Conservation (phyloP, 2,113 vertebrate genomes). For the Forbesichthys agassizii region DNA sequence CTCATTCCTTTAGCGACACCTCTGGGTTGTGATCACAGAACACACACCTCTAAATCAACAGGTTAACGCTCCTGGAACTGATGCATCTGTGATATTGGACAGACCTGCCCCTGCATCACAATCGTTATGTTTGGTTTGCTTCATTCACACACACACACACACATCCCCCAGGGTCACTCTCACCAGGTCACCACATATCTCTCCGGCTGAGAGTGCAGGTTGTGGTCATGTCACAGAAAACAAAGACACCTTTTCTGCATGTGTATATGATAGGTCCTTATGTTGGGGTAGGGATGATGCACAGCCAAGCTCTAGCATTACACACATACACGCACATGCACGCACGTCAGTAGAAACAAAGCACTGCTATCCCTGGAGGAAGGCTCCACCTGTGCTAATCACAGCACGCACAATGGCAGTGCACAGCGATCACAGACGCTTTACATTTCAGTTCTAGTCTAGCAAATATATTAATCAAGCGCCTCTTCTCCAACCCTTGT, state of each 20-base stretch:
- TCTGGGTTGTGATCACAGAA: background rate
- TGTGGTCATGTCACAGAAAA: too few species aligned
- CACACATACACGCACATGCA: constrained; percentile 12
- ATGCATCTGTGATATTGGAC: too few species aligned
- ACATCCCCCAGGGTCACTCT: background rate
- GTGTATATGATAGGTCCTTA: too few species aligned
- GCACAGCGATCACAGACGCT: constrained; percentile 2
- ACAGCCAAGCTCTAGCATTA: too few species aligned
- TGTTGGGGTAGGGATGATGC: too few species aligned
- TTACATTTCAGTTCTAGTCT: constrained; percentile 41
- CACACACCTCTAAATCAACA: background rate
- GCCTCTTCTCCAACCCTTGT: background rate
- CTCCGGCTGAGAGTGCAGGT: too few species aligned
- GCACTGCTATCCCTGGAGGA: constrained; percentile 38
- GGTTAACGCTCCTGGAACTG: too few species aligned
- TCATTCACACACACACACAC: too few species aligned
- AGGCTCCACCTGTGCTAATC: constrained; percentile 54
- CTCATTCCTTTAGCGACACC: constrained; percentile 6
- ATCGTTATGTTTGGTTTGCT: too few species aligned
- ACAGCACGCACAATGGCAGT: constrained; percentile 43
- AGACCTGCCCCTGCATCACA: too few species aligned
- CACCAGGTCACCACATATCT: too few species aligned
- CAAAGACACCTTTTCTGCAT: too few species aligned
- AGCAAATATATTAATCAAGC: constrained; percentile 61
- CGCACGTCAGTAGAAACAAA: constrained; percentile 27